Conservation (phyloP, 2,888 invertebrate genomes). For the Belgica antarctica region DNA sequence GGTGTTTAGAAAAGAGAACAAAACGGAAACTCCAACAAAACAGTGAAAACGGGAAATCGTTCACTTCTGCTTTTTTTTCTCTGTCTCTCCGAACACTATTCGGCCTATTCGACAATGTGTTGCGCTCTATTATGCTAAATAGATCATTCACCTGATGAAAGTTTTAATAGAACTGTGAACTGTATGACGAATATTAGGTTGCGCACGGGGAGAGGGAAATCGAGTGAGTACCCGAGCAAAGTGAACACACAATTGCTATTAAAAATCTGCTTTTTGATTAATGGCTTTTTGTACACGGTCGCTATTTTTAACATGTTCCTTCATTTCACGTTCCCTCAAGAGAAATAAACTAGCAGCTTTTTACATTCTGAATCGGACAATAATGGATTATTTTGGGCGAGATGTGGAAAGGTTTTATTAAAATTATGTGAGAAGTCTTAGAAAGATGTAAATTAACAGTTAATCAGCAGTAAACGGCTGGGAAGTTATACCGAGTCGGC, state of each 20-base stretch:
- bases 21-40: slow-evolving; percentile 28
- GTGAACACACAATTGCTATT: slow-evolving; percentile 17
- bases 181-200: slow-evolving; percentile 17
- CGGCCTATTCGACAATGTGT: neutral
- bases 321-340: neutral
- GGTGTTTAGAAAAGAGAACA: neutral
- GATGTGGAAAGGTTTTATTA: neutral
- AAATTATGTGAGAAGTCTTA: neutral
- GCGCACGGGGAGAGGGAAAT: neutral
- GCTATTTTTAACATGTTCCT: slow-evolving; percentile 18
- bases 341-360: too few relatives aligned
- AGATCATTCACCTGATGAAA: slow-evolving; percentile 44
- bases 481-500: neutral
- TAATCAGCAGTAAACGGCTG: slow-evolving; percentile 12
- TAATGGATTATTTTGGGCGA: slow-evolving; percentile 22
- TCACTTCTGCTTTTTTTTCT: slow-evolving; percentile 19
- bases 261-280: slow-evolving; percentile 21
- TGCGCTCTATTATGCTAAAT: slow-evolving; percentile 35
- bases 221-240: neutral
- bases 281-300: slow-evolving; percentile 24
- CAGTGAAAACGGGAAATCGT: slow-evolving; percentile 24
- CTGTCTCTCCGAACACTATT: neutral
- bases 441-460: slow-evolving; percentile 31
- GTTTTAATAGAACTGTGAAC: slow-evolving; percentile 23
- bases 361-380: slow-evolving; percentile 9